Evolutionary conservation across 1,140 invertebrate genomes (phyloP), one percentile per base, ranked within the genome.

Genomic region (Pogonomyrmex barbatus): DNA sequence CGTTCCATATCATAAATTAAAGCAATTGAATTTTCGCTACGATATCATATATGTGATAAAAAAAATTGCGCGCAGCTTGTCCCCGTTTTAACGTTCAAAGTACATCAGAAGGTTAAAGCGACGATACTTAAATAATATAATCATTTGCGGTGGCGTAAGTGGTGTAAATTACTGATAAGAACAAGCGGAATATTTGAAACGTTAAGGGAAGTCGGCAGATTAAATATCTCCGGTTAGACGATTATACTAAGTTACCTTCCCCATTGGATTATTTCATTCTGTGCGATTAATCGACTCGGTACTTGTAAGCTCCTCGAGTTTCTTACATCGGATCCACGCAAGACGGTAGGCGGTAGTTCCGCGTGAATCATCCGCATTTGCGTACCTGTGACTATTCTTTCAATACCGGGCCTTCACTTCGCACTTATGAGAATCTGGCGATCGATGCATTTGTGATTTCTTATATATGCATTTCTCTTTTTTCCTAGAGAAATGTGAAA

Each of bases 101-200:
- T 58, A 24, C 52, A 81, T 70, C 50, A 8, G 50, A 79, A 56
- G 36, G 8, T 12, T 65, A 54, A 81, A 70, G 36, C 47, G 65
- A 63, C 24, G 8, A 6, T 45, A 42, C 4, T 45, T 70, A 56
- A 42, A 81, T 70, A 45, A 70, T 81, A 24, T 33, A 81, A 70
- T 81, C 50, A 68, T 30, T 12, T 30, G 63, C 24, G 36, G 63
- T 12, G 45, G 39, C n/a, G 30, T 68, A 70, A 70, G 24, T 24
- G 65, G 65, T 56, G 33, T 81, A 81, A 68, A 81, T 68, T 67
- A 70, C 24, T 81, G 63, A 81, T 81, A 81, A 81, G 78, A 56
- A n/a, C 47, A 50, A 54, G 47, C n/a, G 63, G n/a, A 42, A 36
- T 36, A 4, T 70, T 68, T 70, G 39, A 50, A 54, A 30, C 24